Evolutionary conservation across 2,888 invertebrate genomes (phyloP).

Genomic region (Papilio elwesi): DNA sequence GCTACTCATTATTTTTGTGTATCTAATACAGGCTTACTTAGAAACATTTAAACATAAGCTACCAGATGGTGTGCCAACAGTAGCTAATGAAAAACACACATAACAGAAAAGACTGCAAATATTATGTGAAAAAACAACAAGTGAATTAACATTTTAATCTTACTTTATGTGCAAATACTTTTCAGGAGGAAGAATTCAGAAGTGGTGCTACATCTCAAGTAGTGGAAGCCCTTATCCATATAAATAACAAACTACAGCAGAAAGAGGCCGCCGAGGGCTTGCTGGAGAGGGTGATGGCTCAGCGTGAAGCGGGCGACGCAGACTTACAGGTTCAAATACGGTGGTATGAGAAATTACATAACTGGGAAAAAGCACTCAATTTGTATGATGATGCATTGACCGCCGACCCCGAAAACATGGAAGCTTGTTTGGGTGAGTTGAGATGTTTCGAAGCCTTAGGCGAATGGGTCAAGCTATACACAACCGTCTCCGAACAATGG

Average conservation of each 20-base stretch:
- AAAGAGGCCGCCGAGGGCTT: constrained; percentile 98
- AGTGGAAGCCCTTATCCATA: constrained; percentile 96
- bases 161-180: constrained; percentile 23
- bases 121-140: too few species aligned
- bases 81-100: too few species aligned
- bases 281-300: constrained; percentile 94
- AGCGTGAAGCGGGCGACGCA: constrained; percentile 87
- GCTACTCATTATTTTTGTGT: too few species aligned
- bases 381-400: constrained; percentile 92
- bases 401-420: constrained; percentile 87
- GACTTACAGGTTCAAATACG: constrained; percentile 87
- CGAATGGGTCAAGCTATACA: constrained; percentile 96
- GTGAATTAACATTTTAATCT: too few species aligned
- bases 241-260: constrained; percentile 99
- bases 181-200: constrained; percentile 95
- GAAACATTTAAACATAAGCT: too few species aligned
- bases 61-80: too few species aligned
- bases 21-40: too few species aligned
- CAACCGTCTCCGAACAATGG: constrained; percentile 92
- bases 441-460: constrained; percentile 97
- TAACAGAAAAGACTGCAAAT: too few species aligned
- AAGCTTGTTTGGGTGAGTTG: constrained; percentile 95
- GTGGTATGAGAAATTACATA: constrained; percentile 99
- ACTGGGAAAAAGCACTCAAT: constrained; percentile 98
- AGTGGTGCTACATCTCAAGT: constrained; percentile 92